A percentile compares a stretch with the other conserved stretches of the same genome.
phyloP scores from a whole-genome alignment of 2,797 vertebrate genomes.

The Enteromius paludinosus region DNA sequence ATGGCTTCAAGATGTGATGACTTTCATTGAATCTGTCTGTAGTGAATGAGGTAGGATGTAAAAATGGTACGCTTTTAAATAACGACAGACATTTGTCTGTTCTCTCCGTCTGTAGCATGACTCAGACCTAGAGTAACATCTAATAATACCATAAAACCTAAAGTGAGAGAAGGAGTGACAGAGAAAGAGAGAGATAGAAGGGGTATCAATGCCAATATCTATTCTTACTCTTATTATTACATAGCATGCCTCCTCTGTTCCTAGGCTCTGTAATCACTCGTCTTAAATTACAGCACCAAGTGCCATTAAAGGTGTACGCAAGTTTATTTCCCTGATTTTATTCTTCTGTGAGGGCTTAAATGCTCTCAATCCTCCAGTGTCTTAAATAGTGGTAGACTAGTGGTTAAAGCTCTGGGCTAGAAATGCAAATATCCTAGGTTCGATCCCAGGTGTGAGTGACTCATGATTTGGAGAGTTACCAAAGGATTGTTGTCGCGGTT shows the following conservation, averaged over 20 bases:
- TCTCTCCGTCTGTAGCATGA: conserved; percentile 35
- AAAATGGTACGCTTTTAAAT: no score
- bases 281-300: conserved; percentile 23
- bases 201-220: conserved; percentile 21
- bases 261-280: neutral
- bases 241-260: conserved; percentile 38
- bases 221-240: conserved; percentile 43
- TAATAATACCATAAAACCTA: conserved; percentile 55
- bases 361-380: neutral
- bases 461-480: conserved; percentile 38
- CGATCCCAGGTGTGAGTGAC: conserved; percentile 33
- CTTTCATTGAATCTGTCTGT: no score
- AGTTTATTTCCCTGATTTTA: conserved; percentile 16
- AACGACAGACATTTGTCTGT: neutral
- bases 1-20: no score
- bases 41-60: no score
- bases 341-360: conserved; percentile 6
- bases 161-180: conserved; percentile 22
- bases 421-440: conserved; percentile 32
- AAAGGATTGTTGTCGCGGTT: conserved; percentile 30
- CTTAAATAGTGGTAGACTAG: neutral
- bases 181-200: conserved; percentile 2
- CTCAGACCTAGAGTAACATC: conserved; percentile 52
- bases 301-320: conserved; percentile 18
- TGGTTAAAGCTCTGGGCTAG: conserved; percentile 23